phyloP scores from a whole-genome alignment of 2,113 vertebrate genomes.

The Cyanistes caeruleus region DNA sequence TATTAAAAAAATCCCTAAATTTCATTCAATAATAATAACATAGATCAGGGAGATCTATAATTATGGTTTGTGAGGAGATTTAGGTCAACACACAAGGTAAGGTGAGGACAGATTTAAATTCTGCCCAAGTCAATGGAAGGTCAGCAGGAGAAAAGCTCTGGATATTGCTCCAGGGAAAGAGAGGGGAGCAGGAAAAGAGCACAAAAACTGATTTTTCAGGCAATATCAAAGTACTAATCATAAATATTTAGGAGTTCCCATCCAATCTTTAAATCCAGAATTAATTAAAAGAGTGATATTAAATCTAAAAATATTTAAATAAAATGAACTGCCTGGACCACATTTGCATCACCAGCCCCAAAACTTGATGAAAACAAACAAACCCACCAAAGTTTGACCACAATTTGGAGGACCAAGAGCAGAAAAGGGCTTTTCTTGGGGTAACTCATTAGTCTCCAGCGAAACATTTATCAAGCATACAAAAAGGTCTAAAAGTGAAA shows the following conservation, averaged over 20 bases:
- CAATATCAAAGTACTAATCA: background rate
- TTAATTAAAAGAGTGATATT: background rate
- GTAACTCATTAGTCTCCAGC: conserved; percentile 16
- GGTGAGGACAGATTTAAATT: background rate
- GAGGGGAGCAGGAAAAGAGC: background rate
- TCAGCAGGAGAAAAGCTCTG: background rate
- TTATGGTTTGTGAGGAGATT: background rate
- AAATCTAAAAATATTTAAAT: background rate
- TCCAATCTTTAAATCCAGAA: background rate
- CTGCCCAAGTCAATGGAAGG: background rate
- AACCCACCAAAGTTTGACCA: background rate
- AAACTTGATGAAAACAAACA: conserved; percentile 1
- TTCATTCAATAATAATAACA: background rate
- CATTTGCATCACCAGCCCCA: background rate
- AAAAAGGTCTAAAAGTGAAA: conserved; percentile 76
- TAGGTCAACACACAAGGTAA: background rate
- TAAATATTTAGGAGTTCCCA: background rate
- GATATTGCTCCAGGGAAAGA: background rate
- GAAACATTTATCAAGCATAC: conserved; percentile 69
- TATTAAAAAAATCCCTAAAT: background rate
- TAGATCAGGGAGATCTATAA: background rate
- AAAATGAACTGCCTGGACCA: background rate
- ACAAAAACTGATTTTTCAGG: background rate
- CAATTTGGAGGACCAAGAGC: background rate
- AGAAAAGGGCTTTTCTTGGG: background rate